Evolutionary conservation across 2,797 vertebrate genomes (phyloP).

Genomic region (Cynopterus sphinx): DNA sequence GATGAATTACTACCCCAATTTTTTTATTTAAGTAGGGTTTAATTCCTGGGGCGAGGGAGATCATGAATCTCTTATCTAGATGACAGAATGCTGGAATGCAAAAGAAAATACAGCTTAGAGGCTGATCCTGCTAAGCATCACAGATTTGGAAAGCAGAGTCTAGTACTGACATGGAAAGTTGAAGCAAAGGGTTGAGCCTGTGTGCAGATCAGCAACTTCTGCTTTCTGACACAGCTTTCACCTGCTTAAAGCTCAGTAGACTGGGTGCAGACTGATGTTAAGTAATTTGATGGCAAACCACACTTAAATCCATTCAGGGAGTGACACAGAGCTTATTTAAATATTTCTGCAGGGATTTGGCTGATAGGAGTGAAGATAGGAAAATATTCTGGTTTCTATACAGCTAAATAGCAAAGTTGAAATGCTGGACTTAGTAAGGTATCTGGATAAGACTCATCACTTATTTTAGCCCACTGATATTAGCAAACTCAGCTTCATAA

Average conservation of each 20-base stretch:
- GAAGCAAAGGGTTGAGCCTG: background rate
- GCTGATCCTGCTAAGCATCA: background rate
- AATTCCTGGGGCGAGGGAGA: background rate
- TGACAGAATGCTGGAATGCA: background rate
- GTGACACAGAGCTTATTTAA: background rate
- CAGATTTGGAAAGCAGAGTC: background rate
- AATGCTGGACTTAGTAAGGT: background rate
- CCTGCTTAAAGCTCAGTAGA: background rate
- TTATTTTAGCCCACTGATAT: background rate
- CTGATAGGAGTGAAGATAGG: background rate
- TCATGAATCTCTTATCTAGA: background rate
- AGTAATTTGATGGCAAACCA: background rate
- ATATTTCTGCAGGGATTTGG: background rate
- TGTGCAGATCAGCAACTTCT: background rate
- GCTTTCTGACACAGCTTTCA: background rate
- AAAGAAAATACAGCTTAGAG: background rate
- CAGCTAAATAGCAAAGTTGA: background rate
- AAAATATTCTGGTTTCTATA: conserved; percentile 5
- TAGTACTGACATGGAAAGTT: background rate
- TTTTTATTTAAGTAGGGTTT: background rate
- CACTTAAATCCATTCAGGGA: background rate
- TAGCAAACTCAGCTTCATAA: conserved; percentile 10
- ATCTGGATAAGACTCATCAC: background rate
- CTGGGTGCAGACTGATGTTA: background rate
- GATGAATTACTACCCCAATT: background rate